phyloP scores from a whole-genome alignment of 2,113 vertebrate species.

The Percina caprodes region DNA sequence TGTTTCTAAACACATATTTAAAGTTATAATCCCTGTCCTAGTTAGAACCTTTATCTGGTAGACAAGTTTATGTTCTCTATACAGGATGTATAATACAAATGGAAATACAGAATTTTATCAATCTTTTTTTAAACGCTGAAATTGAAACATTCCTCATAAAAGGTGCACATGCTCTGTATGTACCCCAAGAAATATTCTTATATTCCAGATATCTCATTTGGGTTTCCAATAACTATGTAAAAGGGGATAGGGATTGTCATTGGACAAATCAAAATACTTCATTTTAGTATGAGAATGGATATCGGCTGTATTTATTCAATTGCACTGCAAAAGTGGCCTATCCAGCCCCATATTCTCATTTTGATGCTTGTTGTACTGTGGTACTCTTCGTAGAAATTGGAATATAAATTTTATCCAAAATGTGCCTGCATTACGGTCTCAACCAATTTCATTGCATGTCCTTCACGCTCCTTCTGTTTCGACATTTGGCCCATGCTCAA shows the following conservation, averaged over 20 bases:
- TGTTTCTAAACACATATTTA: not conserved
- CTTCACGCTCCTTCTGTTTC: slow-evolving; percentile 63
- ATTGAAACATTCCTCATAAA: not conserved
- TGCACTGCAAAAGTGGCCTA: not conserved
- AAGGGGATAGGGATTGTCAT: not conserved
- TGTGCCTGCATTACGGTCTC: slow-evolving; percentile 45
- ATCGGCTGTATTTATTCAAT: not conserved
- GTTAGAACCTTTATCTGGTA: not conserved
- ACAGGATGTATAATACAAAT: not conserved
- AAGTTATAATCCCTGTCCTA: not conserved
- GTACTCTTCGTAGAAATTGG: slow-evolving; percentile 28
- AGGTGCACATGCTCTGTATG: not conserved
- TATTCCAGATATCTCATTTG: not conserved
- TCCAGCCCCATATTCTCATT: slow-evolving; percentile 6
- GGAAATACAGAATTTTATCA: too few species aligned
- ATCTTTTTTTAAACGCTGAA: too few species aligned
- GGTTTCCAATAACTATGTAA: not conserved
- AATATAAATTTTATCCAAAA: slow-evolving; percentile 50
- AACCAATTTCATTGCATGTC: slow-evolving; percentile 50
- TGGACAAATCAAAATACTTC: not conserved
- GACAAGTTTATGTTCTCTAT: not conserved
- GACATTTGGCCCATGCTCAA: slow-evolving; percentile 63
- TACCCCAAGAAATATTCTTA: not conserved
- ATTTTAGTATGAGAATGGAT: not conserved
- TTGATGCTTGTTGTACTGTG: not conserved